These are phyloP conservation scores for Peromyscus melanophrys DNA, from an alignment of 2,797 vertebrate genomes.

Conservation along the genomic window DNA sequence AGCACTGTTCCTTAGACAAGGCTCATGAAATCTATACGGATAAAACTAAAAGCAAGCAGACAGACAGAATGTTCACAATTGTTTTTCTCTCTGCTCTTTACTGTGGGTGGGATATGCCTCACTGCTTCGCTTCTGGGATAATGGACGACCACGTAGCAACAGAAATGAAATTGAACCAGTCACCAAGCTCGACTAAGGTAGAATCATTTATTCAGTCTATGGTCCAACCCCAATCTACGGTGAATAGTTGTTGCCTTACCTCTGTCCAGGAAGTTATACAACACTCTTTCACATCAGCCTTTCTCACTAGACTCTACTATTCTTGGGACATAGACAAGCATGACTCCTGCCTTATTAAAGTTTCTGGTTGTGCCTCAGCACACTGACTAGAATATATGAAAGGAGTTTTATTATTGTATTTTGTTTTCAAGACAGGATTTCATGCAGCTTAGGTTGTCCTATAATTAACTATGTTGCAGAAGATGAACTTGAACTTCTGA, in stretches of 20 bases:
- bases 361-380: background rate
- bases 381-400: background rate
- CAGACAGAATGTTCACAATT: background rate
- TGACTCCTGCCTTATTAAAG: background rate
- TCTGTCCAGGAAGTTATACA: background rate
- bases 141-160: background rate
- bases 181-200: background rate
- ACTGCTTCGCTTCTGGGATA: background rate
- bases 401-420: constrained; percentile 6
- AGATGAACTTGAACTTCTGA: background rate
- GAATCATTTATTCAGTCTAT: background rate
- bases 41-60: background rate
- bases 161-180: background rate
- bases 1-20: background rate
- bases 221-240: no score
- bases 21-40: background rate
- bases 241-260: background rate
- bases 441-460: background rate
- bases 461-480: background rate
- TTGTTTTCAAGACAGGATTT: background rate
- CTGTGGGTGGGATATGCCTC: background rate
- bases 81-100: background rate
- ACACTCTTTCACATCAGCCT: background rate
- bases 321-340: background rate
- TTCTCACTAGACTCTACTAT: background rate